Evolutionary conservation across 1,140 invertebrate species (phyloP), one percentile per base, ranked within the genome.

Genomic region (Tetramorium simillimum): DNA sequence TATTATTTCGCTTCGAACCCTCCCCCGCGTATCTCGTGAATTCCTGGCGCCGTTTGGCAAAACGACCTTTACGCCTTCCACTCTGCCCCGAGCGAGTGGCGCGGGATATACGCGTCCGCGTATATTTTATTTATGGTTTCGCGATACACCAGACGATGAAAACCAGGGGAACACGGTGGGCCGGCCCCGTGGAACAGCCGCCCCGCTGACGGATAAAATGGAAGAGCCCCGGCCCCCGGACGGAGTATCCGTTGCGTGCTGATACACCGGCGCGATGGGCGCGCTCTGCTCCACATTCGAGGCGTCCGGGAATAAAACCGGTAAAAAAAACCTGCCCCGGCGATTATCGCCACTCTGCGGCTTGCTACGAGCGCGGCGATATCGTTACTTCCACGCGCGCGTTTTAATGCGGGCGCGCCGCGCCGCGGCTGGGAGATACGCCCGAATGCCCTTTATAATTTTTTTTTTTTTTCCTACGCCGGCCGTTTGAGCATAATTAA

Each of bases 1-100:
- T 90, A 90, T 91, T 92, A 90, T 92, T 92, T 90, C 85, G 80
- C 87, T 62, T 88, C 63, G 82, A 69, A 65, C 73, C 82, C n/a
- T n/a, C 72, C 72, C 82, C 69, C 40, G 21, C 40, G 21, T 70
- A 56, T 51, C 49, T 51, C 43, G 53, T 75, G 80, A 84, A 84
- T 75, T 75, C 28, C 86, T 58, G 86, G 67, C 75, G 86, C 67
- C 80, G 86, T 85, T 84, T 65, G 80, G 80, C 46, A 73, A 78
- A 87, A 87, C 80, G 86, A 87, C 86, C 88, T 73, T 65, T 76
- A 58, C 63, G 53, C 82, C 72, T 33, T 51, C 69, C 28, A 37
- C n/a, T 69, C 21, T 40, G 21, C 69, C 77, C 53, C 65, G 65
- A 77, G 72, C 73, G 76, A 58, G 51, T 9, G 63, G 43, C 43